These are phyloP conservation scores for Apostichopus parvimensis DNA, from an alignment of 35 echinoderm and acorn worm genomes.

Conservation along the genomic window DNA sequence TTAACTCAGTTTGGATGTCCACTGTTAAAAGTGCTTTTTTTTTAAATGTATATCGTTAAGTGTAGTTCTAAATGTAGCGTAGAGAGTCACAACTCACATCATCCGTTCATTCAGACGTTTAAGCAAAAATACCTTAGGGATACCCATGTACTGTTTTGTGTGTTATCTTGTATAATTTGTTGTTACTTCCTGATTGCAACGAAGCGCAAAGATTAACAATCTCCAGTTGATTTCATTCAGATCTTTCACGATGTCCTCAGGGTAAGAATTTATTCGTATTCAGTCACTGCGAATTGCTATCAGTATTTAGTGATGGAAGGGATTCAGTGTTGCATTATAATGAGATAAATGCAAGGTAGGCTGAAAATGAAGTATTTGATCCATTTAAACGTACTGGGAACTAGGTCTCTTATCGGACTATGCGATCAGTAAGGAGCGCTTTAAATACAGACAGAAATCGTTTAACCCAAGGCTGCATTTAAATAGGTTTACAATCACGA, in stretches of 20 bases:
- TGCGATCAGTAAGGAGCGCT: neutral
- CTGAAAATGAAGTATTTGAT: neutral
- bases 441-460: neutral
- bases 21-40: too few relatives aligned
- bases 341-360: neutral
- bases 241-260: neutral
- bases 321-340: neutral
- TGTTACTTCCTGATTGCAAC: neutral
- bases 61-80: too few relatives aligned
- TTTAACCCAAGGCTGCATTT: neutral
- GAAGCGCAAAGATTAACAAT: neutral
- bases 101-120: too few relatives aligned
- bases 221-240: neutral
- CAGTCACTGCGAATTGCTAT: neutral
- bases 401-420: neutral
- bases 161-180: too few relatives aligned
- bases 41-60: too few relatives aligned
- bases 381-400: neutral
- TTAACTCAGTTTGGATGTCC: too few relatives aligned
- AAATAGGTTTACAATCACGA: neutral
- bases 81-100: too few relatives aligned
- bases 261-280: neutral
- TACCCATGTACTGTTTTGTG: too few relatives aligned
- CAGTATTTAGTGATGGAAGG: neutral
- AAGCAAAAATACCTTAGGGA: too few relatives aligned